These are phyloP conservation scores for Aspiorhynchus laticeps DNA, from an alignment of 2,113 vertebrate genomes.

Conservation along the genomic window DNA sequence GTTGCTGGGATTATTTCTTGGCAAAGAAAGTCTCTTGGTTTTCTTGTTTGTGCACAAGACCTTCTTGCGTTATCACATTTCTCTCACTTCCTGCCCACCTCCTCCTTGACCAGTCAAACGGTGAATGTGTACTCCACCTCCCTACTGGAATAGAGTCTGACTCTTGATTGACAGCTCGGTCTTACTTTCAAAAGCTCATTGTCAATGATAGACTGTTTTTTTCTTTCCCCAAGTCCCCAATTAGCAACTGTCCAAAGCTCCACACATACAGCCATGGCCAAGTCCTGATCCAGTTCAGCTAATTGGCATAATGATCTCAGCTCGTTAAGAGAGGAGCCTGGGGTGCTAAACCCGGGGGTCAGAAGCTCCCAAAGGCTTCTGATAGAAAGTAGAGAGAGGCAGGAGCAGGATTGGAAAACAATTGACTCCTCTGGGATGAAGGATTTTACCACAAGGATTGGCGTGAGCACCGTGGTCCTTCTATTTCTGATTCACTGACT, in stretches of 20 bases:
- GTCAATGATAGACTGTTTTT: background rate
- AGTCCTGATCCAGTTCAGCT: slow-evolving; percentile 44
- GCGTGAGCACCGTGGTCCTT: background rate
- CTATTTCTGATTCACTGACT: slow-evolving; percentile 28
- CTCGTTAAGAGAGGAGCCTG: slow-evolving; percentile 49
- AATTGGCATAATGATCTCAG: slow-evolving; percentile 59
- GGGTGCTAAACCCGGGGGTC: slow-evolving; percentile 42
- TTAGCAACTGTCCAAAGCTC: slow-evolving; percentile 48
- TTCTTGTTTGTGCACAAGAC: slow-evolving; percentile 24
- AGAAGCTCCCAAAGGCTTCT: slow-evolving; percentile 34
- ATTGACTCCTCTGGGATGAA: slow-evolving; percentile 30
- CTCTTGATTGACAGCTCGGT: slow-evolving; percentile 40
- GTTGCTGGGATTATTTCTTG: slow-evolving; percentile 1
- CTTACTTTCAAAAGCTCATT: slow-evolving; percentile 49
- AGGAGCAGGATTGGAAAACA: slow-evolving; percentile 21
- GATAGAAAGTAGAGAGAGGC: background rate
- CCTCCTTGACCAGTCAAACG: slow-evolving; percentile 2
- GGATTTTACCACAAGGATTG: slow-evolving; percentile 26
- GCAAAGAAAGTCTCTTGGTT: background rate
- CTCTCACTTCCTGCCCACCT: slow-evolving; percentile 29
- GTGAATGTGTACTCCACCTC: slow-evolving; percentile 32
- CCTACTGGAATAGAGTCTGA: slow-evolving; percentile 19
- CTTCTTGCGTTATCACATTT: background rate
- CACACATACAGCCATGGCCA: slow-evolving; percentile 26
- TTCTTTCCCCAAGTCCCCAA: slow-evolving; percentile 43